Conservation (phyloP, 2,888 invertebrate genomes). For the Thymelicus sylvestris region DNA sequence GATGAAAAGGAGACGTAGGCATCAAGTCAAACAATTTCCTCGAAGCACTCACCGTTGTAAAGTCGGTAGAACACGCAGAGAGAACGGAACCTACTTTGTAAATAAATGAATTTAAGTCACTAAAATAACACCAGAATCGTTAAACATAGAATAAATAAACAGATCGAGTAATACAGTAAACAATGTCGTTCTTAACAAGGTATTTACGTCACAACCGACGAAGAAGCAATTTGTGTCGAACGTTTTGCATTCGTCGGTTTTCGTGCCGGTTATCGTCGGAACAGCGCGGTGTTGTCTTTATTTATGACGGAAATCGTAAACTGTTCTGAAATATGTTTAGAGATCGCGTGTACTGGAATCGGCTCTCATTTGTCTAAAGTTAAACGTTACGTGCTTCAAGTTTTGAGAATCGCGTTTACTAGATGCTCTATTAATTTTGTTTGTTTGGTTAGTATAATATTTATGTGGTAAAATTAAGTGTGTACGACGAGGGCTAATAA, state of each 20-base stretch:
- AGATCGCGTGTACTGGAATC: constrained; percentile 9
- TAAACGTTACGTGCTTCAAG: not conserved
- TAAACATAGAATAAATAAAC: not conserved
- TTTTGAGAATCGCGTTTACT: no score
- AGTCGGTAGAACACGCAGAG: no score
- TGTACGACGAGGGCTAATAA: no score
- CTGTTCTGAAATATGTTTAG: constrained; percentile 24
- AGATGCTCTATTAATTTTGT: no score
- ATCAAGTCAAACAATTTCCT: no score
- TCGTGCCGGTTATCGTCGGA: constrained; percentile 15
- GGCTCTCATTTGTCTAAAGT: not conserved
- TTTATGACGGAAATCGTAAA: constrained; percentile 31
- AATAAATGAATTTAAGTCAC: no score
- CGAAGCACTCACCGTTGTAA: no score
- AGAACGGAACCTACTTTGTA: no score
- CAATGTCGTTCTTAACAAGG: constrained; percentile 6
- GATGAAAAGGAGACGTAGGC: no score
- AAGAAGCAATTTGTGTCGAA: constrained; percentile 26
- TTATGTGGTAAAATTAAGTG: no score
- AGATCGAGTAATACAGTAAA: not conserved
- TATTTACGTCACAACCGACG: constrained; percentile 12
- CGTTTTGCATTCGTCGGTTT: constrained; percentile 11
- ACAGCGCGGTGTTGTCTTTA: constrained; percentile 10
- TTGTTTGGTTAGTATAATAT: no score
- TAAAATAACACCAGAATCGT: no score